Conservation (phyloP, 2,113 vertebrate genomes). For the Parotia lawesii region DNA sequence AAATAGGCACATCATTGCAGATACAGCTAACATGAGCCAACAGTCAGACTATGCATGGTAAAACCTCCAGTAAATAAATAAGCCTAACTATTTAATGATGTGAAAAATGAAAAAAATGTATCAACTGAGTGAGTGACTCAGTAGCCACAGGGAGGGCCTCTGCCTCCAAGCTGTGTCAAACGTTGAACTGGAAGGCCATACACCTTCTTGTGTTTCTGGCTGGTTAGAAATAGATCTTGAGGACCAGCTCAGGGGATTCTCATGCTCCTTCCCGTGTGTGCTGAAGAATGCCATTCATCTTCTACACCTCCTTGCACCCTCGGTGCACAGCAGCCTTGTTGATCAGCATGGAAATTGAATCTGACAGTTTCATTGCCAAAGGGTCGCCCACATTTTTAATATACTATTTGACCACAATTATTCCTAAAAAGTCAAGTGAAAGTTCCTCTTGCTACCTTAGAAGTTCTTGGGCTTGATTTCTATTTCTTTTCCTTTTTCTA, state of each 20-base stretch:
- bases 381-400: not conserved
- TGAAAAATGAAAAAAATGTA: not conserved
- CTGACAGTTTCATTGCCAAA: not conserved
- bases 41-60: fast-evolving
- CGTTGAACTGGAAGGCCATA: fast-evolving
- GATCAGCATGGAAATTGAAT: not conserved
- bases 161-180: not conserved
- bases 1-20: not conserved
- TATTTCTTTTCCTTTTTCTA: not conserved
- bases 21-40: not conserved
- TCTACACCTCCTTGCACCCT: not conserved
- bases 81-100: not conserved
- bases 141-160: not conserved
- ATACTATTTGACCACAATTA: not conserved
- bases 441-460: not conserved
- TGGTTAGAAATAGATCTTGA: not conserved
- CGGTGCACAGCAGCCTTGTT: not conserved
- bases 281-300: not conserved
- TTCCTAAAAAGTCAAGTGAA: not conserved
- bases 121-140: not conserved
- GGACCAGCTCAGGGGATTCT: not conserved
- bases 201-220: not conserved
- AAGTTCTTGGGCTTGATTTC: not conserved
- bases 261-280: not conserved
- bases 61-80: not conserved